Conservation (phyloP, 2,888 invertebrate species). For the Taphrorychus bicolor region DNA sequence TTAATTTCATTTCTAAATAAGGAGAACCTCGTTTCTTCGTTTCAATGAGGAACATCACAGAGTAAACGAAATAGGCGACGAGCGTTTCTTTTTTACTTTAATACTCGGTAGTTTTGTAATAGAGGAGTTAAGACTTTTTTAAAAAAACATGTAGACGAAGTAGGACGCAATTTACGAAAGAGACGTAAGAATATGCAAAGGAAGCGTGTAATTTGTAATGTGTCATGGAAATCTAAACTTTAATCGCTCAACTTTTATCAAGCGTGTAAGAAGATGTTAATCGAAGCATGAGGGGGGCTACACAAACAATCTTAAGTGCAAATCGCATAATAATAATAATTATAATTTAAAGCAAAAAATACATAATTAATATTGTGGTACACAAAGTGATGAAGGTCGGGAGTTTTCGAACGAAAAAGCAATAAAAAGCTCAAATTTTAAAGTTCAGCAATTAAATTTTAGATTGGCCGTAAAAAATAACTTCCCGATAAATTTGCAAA, state of each 20-base stretch:
- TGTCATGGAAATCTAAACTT: conserved; percentile 39
- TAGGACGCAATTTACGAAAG: neutral
- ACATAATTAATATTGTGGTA: neutral
- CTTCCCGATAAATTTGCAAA: conserved; percentile 56
- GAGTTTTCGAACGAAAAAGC: neutral
- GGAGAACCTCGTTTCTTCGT: conserved; percentile 44
- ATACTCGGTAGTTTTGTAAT: conserved; percentile 42
- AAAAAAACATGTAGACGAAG: conserved; percentile 25
- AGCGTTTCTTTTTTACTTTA: conserved; percentile 39
- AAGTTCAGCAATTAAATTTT: conserved; percentile 40
- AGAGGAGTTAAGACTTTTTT: conserved; percentile 29
- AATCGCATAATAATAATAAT: no score
- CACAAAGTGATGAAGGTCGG: neutral
- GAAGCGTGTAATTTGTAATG: conserved; percentile 29
- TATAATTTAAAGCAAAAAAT: neutral
- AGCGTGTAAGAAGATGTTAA: neutral
- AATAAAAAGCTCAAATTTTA: conserved; percentile 16
- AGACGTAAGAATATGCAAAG: conserved; percentile 21
- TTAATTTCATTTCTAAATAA: conserved; percentile 47
- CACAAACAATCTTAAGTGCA: no score
- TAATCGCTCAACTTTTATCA: conserved; percentile 22
- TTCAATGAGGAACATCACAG: conserved; percentile 27
- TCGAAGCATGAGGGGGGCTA: no score
- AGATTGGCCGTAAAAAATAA: conserved; percentile 46
- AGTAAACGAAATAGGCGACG: conserved; percentile 29